These are phyloP conservation scores for Pristionchus maxplancki DNA, from an alignment of 2,888 invertebrate genomes.

Conservation along the genomic window DNA sequence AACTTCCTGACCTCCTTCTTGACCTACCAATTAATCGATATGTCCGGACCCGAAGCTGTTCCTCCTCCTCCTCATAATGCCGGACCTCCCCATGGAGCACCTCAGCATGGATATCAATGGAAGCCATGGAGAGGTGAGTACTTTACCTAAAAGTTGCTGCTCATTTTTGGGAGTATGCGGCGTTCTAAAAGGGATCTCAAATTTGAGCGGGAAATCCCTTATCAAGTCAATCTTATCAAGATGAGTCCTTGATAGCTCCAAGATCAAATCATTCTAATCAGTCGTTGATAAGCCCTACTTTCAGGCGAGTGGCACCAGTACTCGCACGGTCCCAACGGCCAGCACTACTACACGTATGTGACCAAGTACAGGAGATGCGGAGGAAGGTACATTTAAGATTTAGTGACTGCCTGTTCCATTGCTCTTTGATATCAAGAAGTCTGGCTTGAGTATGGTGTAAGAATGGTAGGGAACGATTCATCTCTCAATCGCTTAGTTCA, in stretches of 20 bases:
- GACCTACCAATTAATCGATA: slow-evolving; percentile 1
- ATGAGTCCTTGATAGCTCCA: no score
- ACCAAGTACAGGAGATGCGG: slow-evolving; percentile 19
- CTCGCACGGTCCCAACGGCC: neutral
- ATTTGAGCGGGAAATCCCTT: no score
- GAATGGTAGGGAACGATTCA: no score
- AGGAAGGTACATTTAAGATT: neutral
- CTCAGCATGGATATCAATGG: neutral
- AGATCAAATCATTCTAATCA: no score
- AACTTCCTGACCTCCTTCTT: neutral
- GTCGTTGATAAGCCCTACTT: neutral
- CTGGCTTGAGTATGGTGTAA: no score
- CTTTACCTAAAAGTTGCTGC: neutral
- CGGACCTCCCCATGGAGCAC: neutral
- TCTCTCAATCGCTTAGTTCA: neutral
- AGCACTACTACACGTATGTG: slow-evolving; percentile 17
- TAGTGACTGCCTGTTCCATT: no score
- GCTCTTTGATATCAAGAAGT: no score
- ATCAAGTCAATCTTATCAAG: no score
- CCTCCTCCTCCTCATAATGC: slow-evolving; percentile 14
- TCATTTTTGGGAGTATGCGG: no score
- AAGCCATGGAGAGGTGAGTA: neutral
- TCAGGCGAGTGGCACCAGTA: slow-evolving; percentile 3
- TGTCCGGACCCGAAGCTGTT: slow-evolving; percentile 14
- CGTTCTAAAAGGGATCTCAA: no score